Conservation (phyloP, 1,140 invertebrate genomes). For the Chironomus tepperi region DNA sequence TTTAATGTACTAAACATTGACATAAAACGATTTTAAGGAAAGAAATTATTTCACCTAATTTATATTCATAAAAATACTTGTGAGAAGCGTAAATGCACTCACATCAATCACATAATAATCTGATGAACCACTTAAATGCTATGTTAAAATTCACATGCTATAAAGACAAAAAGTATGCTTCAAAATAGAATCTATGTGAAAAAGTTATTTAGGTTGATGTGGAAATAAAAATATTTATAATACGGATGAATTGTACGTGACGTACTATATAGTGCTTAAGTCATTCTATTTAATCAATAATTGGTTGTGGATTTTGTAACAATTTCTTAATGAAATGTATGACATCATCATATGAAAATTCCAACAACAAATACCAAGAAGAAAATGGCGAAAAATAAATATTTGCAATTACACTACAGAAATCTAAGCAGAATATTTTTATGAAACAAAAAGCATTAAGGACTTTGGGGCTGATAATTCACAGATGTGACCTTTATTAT, state of each 20-base stretch:
- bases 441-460: not conserved
- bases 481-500: not conserved
- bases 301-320: too few species aligned
- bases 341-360: slow-evolving; percentile 8
- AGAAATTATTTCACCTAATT: too few species aligned
- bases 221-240: not conserved
- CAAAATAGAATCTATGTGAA: not conserved
- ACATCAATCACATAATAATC: too few species aligned
- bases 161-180: not conserved
- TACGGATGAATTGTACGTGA: not conserved
- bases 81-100: too few species aligned
- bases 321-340: not conserved
- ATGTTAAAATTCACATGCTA: too few species aligned
- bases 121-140: too few species aligned
- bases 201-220: not conserved
- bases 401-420: not conserved
- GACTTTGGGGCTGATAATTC: not conserved
- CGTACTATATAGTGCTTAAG: too few species aligned
- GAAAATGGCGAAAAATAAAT: not conserved
- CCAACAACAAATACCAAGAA: not conserved
- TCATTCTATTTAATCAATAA: too few species aligned
- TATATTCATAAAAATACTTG: too few species aligned
- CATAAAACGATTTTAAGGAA: too few species aligned
- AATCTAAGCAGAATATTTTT: too few species aligned
- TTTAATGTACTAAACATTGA: too few species aligned